phyloP scores from a whole-genome alignment of 2,113 vertebrate species.

The Melanotaenia duboulayi region DNA sequence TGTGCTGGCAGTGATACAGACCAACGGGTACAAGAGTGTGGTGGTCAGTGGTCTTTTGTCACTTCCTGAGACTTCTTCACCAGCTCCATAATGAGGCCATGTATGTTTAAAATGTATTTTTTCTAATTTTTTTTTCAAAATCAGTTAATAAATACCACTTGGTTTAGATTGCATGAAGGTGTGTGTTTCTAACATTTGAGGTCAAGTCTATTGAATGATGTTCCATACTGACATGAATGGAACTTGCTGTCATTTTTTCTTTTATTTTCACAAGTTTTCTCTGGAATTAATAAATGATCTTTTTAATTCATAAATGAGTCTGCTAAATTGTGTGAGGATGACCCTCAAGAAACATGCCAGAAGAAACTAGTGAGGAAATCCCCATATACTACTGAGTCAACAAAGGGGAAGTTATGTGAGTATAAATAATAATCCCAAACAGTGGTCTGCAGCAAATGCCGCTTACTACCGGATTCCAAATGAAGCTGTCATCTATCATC shows the following conservation, averaged over 20 bases:
- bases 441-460: not conserved
- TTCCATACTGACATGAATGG: not conserved
- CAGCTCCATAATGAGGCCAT: conserved; percentile 7
- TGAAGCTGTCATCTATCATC: conserved; percentile 51
- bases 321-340: not conserved
- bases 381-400: conserved; percentile 2
- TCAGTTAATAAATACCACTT: conserved; percentile 63
- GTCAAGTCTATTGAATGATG: not conserved
- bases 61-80: not conserved
- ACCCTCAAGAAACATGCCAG: not conserved
- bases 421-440: conserved; percentile 15
- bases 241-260: not conserved
- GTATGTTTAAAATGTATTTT: not conserved
- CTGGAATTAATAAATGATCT: no score
- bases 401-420: conserved; percentile 51
- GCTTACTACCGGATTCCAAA: conserved; percentile 13
- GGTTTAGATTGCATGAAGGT: conserved; percentile 14
- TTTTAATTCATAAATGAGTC: not conserved
- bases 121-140: conserved; percentile 43
- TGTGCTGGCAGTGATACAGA: not conserved
- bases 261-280: no score
- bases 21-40: conserved; percentile 3
- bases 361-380: conserved; percentile 22
- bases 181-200: not conserved
- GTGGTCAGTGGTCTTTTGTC: not conserved